Evolutionary conservation across 92 coral and sea anemone species (phyloP), one percentile per base, ranked within the genome.

Genomic region (Umimayanthus kanabou): DNA sequence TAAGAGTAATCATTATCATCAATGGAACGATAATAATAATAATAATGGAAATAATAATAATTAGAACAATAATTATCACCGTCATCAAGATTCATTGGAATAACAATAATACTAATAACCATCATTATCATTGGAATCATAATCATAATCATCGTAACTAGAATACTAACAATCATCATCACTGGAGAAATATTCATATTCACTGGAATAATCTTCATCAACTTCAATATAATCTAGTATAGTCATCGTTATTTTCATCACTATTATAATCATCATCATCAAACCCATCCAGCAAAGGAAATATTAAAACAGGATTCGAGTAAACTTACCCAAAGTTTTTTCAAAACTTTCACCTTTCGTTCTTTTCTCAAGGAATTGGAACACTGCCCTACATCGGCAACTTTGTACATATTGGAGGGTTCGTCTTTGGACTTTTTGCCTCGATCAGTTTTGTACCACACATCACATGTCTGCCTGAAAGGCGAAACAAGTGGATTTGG

Each of bases 331-430:
- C 87, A 39, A 42, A 39, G 40, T 9, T 8, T 69, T 69, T 18
- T 33, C 37, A 33, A 33, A 30, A 42, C 50, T 13, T 65, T 61
- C 39, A 11, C 1, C 1, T 80, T 23, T 76, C 47, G 43, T 55
- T 55, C 30, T 37, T 43, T 58, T 55, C 77, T 77, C 42, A 85
- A 95, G 98, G 80, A 8, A 25, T 93, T 4, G 98, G 98, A n/a
- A 95, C 98, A 9, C 83, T 95, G 8, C 98, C 98, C 1, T 95
- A 93, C 90, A 89, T 95, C 58, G 98, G 98, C 18, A 95, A 95
- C 89, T 95, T 95, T 80, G 98, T 95, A 10, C 98, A 95, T 73
- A 88, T 95, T 15, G 98, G 98, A 29, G 98, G 98, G 5, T 95
- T 95, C 58, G 11, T 95, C 43, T 95, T 95, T 77, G 98, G 98